Evolutionary conservation across 1,140 invertebrate genomes (phyloP).

Genomic region (Druon quercuslanigerum): DNA sequence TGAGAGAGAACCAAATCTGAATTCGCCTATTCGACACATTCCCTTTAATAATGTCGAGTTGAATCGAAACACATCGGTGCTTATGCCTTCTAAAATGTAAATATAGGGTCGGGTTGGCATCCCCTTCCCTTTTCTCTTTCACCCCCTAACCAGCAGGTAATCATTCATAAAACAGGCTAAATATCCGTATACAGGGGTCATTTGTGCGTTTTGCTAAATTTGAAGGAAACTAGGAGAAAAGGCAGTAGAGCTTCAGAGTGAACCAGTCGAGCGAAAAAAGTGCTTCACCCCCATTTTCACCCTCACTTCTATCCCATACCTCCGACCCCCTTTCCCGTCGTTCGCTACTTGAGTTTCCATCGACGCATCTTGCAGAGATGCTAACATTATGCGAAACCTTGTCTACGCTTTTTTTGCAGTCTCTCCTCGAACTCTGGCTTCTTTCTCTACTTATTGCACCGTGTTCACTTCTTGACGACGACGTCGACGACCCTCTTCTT

Average conservation of each 20-base stretch:
- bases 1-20: background rate
- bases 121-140: background rate
- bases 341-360: background rate
- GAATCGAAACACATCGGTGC: slow-evolving; percentile 1
- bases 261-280: background rate
- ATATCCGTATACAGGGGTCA: background rate
- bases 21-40: background rate
- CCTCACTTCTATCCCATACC: background rate
- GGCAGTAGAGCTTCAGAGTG: background rate
- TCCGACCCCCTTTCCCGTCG: background rate
- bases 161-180: background rate
- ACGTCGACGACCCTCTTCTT: slow-evolving; percentile 31
- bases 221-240: background rate
- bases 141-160: background rate
- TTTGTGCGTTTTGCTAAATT: background rate
- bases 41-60: slow-evolving; percentile 27
- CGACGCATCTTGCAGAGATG: background rate
- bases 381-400: slow-evolving; percentile 8
- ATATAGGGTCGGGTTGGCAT: background rate
- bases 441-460: slow-evolving; percentile 15
- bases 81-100: background rate
- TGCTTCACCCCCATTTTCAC: background rate
- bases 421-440: background rate
- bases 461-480: slow-evolving; percentile 27
- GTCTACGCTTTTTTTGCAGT: background rate